phyloP scores from a whole-genome alignment of 2,888 invertebrate species.

The Cataglyphis altisquamis region DNA sequence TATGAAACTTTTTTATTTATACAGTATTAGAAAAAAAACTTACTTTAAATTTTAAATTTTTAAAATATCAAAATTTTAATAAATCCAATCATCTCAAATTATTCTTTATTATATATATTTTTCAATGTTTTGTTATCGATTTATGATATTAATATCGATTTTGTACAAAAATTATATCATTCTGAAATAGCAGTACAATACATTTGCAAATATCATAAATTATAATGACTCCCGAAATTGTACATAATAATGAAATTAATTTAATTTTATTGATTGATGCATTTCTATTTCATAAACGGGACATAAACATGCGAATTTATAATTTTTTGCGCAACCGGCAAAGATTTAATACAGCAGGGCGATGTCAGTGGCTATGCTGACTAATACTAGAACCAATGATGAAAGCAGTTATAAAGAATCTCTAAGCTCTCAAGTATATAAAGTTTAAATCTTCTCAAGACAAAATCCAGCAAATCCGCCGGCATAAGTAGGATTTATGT shows the following conservation, averaged over 20 bases:
- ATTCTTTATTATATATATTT: not conserved
- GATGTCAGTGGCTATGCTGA: not conserved
- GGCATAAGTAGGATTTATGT: conserved; percentile 67
- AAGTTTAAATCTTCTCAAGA: conserved; percentile 67
- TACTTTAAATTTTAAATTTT: not conserved
- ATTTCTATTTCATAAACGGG: not conserved
- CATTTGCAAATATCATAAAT: not conserved
- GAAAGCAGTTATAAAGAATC: conserved; percentile 52
- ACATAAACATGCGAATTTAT: conserved; percentile 14
- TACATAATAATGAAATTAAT: not conserved
- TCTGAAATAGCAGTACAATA: not conserved
- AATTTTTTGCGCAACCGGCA: not conserved
- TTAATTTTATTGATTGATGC: not conserved
- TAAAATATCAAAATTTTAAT: not conserved
- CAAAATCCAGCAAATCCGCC: conserved; percentile 56
- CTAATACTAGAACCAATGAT: conserved; percentile 31
- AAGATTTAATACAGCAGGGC: not conserved
- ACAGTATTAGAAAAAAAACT: not conserved
- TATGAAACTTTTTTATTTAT: not conserved
- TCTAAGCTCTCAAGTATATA: conserved; percentile 47
- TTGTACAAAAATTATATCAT: not conserved
- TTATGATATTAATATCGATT: conserved; percentile 3
- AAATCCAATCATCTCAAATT: not conserved
- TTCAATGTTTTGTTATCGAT: not conserved
- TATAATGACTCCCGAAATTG: not conserved